Conservation (phyloP, 2,797 vertebrate species). For the Sarcoramphus papa region DNA sequence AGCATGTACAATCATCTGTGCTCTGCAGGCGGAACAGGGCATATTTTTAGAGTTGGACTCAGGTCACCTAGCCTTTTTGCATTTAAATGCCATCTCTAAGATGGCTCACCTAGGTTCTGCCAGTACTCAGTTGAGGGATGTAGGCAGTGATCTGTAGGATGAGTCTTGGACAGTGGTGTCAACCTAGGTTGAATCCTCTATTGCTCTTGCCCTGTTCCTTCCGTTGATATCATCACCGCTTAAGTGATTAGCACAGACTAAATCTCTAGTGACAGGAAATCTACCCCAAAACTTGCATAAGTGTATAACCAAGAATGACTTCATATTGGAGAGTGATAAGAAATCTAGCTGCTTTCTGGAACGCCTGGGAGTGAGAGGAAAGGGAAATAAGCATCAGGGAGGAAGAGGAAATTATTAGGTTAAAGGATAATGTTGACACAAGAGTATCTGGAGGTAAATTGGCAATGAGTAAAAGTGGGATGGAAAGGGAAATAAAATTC, state of each 20-base stretch:
- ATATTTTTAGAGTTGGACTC: background rate
- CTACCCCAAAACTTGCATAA: background rate
- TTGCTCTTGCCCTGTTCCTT: background rate
- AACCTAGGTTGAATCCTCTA: background rate
- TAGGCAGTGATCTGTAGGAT: background rate
- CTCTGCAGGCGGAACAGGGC: background rate
- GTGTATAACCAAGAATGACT: fast-evolving
- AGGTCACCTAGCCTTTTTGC: background rate
- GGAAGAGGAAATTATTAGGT: background rate
- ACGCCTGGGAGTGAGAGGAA: fast-evolving
- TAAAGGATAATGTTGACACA: background rate
- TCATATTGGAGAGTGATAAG: background rate
- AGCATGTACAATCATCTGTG: background rate
- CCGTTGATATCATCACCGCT: background rate
- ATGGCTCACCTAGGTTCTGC: background rate
- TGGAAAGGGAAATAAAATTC: background rate
- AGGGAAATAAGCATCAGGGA: background rate
- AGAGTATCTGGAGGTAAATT: background rate
- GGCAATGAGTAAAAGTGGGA: background rate
- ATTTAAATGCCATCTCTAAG: background rate
- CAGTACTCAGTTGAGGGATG: background rate
- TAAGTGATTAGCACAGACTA: background rate
- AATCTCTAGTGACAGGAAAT: background rate
- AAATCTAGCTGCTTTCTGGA: background rate
- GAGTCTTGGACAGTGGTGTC: background rate